phyloP scores from a whole-genome alignment of 2,797 vertebrate species.

The Pseudochromis fuscus region DNA sequence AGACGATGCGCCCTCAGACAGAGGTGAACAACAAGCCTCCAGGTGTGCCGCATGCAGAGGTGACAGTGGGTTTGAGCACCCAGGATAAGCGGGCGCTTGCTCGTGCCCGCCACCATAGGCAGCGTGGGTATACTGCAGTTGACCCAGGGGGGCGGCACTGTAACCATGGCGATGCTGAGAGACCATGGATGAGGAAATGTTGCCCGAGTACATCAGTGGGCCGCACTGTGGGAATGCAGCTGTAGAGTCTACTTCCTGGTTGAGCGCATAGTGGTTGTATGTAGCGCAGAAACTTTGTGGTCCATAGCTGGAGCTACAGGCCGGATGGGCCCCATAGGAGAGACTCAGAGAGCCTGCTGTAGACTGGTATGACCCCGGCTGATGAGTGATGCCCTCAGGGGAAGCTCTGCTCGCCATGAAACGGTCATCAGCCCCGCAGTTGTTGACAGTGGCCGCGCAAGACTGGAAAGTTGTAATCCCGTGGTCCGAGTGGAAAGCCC shows the following conservation, averaged over 20 bases:
- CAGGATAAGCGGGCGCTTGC: constrained; percentile 87
- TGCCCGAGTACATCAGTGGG: constrained; percentile 94
- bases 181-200: constrained; percentile 89
- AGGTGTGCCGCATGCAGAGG: constrained; percentile 90
- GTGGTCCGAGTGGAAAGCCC: constrained; percentile 93
- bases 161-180: constrained; percentile 92
- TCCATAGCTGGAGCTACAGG: constrained; percentile 89
- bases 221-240: constrained; percentile 90
- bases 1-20: constrained; percentile 88
- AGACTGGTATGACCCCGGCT: constrained; percentile 90
- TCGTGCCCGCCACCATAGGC: constrained; percentile 92
- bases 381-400: constrained; percentile 88
- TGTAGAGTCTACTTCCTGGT: constrained; percentile 91
- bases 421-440: constrained; percentile 91
- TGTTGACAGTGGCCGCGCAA: constrained; percentile 92
- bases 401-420: constrained; percentile 91
- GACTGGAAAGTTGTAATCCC: constrained; percentile 97
- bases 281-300: constrained; percentile 91
- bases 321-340: constrained; percentile 89
- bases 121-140: constrained; percentile 90
- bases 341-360: constrained; percentile 87
- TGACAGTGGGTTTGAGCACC: constrained; percentile 90
- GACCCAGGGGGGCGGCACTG: constrained; percentile 86
- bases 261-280: constrained; percentile 92
- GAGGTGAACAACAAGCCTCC: constrained; percentile 91